Evolutionary conservation across 2,797 vertebrate genomes (phyloP).

Genomic region (Artibeus jamaicensis): DNA sequence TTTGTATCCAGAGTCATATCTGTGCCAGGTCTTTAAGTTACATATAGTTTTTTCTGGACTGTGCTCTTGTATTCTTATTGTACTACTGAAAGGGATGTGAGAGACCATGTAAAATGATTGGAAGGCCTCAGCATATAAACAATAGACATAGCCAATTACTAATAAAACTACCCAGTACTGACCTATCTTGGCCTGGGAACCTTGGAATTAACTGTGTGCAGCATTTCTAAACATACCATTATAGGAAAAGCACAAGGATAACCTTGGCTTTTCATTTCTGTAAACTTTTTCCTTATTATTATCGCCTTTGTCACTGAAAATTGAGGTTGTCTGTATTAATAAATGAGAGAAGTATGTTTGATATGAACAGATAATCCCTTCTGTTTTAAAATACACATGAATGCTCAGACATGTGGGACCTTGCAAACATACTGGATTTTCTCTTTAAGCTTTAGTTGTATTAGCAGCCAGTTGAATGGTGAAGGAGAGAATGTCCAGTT

Average conservation of each 20-base stretch:
- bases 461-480: neutral
- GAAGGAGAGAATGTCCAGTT: neutral
- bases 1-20: neutral
- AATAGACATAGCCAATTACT: neutral
- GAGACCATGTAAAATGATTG: conserved; percentile 13
- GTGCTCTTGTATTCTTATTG: neutral
- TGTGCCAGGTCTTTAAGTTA: neutral
- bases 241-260: neutral
- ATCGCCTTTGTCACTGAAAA: neutral
- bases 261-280: neutral
- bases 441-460: neutral
- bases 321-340: neutral
- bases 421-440: neutral
- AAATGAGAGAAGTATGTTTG: neutral
- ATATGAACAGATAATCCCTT: neutral
- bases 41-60: neutral
- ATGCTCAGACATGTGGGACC: neutral
- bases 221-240: neutral
- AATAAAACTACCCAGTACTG: neutral
- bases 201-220: neutral
- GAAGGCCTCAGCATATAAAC: conserved; percentile 14
- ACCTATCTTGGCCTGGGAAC: neutral
- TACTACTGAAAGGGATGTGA: neutral
- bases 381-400: neutral
- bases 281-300: neutral